A percentile compares a stretch with the other conserved stretches of the same genome.
Conservation (phyloP, 2,888 invertebrate genomes). For the Metacarcinus magister region DNA sequence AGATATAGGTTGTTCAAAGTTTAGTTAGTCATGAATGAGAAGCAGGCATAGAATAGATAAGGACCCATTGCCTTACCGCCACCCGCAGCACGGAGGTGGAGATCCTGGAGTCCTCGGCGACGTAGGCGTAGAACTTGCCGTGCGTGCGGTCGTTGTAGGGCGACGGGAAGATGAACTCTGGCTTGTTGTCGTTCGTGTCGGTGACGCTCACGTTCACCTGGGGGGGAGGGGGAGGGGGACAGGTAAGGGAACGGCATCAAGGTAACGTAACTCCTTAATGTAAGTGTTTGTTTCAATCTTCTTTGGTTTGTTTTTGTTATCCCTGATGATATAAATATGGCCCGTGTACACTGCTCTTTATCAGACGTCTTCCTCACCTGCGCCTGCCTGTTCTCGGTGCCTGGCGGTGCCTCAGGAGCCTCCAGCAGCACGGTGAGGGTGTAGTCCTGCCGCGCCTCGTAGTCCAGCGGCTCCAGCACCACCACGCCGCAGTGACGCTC, state of each 20-base stretch:
- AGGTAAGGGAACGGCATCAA: background rate
- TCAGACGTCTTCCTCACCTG: conserved; percentile 62
- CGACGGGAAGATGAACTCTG: conserved; percentile 91
- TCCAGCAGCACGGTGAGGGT: conserved; percentile 90
- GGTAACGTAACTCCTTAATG: background rate
- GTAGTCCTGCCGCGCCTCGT: conserved; percentile 90
- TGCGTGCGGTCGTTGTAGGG: conserved; percentile 87
- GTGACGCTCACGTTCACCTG: conserved; percentile 88
- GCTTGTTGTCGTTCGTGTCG: conserved; percentile 95
- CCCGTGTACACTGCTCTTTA: too few relatives aligned
- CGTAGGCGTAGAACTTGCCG: conserved; percentile 91
- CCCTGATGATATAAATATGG: too few relatives aligned
- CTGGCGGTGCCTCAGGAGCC: conserved; percentile 92
- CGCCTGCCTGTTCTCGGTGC: conserved; percentile 88
- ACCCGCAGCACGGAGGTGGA: conserved; percentile 92
- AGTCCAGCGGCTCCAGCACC: conserved; percentile 88
- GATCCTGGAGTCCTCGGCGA: conserved; percentile 89
- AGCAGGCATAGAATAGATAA: too few relatives aligned
- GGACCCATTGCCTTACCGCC: conserved; percentile 86
- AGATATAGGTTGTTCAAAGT: too few relatives aligned
- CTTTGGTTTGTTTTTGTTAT: background rate
- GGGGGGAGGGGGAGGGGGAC: background rate
- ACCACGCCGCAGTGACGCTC: conserved; percentile 94
- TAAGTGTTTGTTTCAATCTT: background rate
- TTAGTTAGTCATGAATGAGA: too few relatives aligned